Percentiles rank a stretch among this genome's conserved stretches.
These are phyloP conservation scores for Maconellicoccus hirsutus DNA, from an alignment of 1,140 invertebrate genomes.

Conservation along the genomic window DNA sequence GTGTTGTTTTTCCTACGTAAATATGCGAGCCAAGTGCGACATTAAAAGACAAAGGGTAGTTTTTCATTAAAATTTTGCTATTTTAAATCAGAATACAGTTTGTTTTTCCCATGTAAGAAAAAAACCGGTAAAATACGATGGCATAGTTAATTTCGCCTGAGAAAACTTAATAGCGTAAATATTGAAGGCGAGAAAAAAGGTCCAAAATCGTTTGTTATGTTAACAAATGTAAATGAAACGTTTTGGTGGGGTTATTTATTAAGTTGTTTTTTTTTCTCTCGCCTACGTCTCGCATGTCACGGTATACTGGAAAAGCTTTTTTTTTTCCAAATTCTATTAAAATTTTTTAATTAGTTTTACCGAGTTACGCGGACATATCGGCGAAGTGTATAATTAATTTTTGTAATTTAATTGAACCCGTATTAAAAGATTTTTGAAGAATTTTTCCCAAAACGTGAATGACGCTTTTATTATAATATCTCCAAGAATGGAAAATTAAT, in stretches of 20 bases:
- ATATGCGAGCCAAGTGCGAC: too few relatives aligned
- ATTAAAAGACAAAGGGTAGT: not conserved
- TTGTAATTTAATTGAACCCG: too few relatives aligned
- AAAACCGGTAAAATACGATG: not conserved
- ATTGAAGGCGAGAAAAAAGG: not conserved
- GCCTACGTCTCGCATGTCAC: too few relatives aligned
- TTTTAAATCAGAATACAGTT: not conserved
- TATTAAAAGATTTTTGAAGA: too few relatives aligned
- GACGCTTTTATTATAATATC: too few relatives aligned
- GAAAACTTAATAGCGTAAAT: conserved; percentile 5
- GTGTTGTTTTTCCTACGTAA: too few relatives aligned
- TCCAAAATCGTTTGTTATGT: conserved; percentile 9
- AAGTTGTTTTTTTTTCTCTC: not conserved
- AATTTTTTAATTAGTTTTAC: not conserved
- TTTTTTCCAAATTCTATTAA: not conserved
- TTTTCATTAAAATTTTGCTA: conserved; percentile 5
- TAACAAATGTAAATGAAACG: conserved; percentile 9
- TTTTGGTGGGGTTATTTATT: not conserved
- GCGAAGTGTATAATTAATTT: too few relatives aligned
- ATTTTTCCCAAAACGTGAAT: too few relatives aligned
- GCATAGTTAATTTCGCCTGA: not conserved
- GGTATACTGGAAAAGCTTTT: not conserved
- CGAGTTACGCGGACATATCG: too few relatives aligned
- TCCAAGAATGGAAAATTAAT: too few relatives aligned
- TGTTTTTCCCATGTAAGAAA: not conserved